phyloP scores from a whole-genome alignment of 92 coral and sea anemone genomes.

The Zoanthus gigantus region DNA sequence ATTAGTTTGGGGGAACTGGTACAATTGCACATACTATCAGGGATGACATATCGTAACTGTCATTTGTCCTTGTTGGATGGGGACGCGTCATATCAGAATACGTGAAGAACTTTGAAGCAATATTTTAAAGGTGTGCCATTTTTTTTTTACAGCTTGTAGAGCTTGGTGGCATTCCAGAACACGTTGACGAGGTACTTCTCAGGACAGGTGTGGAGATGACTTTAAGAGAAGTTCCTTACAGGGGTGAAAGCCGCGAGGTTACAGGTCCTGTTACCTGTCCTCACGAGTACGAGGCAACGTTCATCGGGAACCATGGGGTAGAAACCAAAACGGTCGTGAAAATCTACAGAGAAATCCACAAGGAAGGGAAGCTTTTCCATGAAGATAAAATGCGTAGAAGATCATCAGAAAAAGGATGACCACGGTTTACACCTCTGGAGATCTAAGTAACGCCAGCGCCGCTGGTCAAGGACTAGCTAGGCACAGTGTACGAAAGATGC shows the following conservation, averaged over 20 bases:
- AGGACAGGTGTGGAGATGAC: constrained; percentile 85
- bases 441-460: no score
- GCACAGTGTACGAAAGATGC: no score
- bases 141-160: constrained; percentile 69
- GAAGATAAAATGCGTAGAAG: neutral
- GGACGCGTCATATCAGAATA: neutral
- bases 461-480: no score
- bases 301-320: constrained; percentile 70
- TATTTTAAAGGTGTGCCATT: neutral
- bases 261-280: constrained; percentile 57
- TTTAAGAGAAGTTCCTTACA: constrained; percentile 53
- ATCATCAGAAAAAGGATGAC: constrained; percentile 8
- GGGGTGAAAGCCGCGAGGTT: constrained; percentile 39
- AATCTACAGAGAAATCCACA: constrained; percentile 68
- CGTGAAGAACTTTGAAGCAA: neutral
- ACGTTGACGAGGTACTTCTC: constrained; percentile 63
- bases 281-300: constrained; percentile 60
- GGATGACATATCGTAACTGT: neutral
- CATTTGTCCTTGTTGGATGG: no score
- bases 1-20: neutral
- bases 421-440: neutral
- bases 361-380: constrained; percentile 35
- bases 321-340: constrained; percentile 49
- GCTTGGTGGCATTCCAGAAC: constrained; percentile 65
- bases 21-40: no score